These are phyloP conservation scores for Trissoscelio sp. DNA, from an alignment of 2,888 invertebrate species.

Conservation along the genomic window DNA sequence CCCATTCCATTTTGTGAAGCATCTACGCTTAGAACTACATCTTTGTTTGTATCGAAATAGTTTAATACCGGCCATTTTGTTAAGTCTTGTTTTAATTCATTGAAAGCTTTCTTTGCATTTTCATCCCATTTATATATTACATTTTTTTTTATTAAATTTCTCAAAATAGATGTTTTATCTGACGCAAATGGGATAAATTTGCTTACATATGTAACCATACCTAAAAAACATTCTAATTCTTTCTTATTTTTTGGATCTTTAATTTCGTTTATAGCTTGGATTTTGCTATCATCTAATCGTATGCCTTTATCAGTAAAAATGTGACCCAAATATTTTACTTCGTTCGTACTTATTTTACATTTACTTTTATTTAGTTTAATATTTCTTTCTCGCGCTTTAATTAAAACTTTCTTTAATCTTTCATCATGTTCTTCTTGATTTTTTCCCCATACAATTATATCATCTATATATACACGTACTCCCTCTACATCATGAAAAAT, in stretches of 20 bases:
- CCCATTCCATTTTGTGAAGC: constrained; percentile 72
- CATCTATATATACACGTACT: constrained; percentile 15
- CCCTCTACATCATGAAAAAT: constrained; percentile 30
- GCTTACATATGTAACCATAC: constrained; percentile 14
- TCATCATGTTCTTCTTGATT: constrained; percentile 70
- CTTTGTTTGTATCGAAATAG: constrained; percentile 73
- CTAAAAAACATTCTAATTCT: constrained; percentile 41
- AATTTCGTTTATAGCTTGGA: constrained; percentile 70
- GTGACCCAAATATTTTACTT: constrained; percentile 62
- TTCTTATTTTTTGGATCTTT: constrained; percentile 49
- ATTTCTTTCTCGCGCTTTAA: constrained; percentile 46
- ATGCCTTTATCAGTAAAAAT: constrained; percentile 58
- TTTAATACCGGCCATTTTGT: constrained; percentile 71
- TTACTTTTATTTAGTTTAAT: constrained; percentile 61
- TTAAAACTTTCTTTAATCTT: constrained; percentile 56
- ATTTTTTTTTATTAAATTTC: constrained; percentile 23
- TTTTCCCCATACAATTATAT: constrained; percentile 69
- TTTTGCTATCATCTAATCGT: constrained; percentile 58
- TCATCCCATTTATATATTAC: not conserved
- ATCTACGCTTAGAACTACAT: constrained; percentile 71
- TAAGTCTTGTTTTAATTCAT: constrained; percentile 46
- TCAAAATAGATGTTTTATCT: not conserved
- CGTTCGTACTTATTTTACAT: constrained; percentile 46
- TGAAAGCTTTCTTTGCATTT: constrained; percentile 20
- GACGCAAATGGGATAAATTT: constrained; percentile 5